Base-by-base conservation (phyloP, 2,113 vertebrate genomes). In the Dolichotis patagonum region DNA sequence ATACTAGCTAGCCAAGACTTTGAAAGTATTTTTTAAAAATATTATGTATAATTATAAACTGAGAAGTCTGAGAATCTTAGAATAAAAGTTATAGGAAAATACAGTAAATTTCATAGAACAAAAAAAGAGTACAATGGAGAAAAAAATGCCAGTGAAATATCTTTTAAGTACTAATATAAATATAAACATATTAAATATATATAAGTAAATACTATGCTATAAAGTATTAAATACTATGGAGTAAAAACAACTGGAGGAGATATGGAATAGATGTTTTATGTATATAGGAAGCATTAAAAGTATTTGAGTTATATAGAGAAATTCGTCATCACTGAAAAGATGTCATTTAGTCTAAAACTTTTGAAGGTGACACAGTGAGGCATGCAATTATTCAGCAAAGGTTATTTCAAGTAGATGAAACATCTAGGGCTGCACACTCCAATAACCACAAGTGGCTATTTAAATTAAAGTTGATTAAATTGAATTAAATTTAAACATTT, bases 401-500 rank as follows among this genome's bases (percentile, higher is more conserved):
- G 43, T 49, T 78, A 49, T 49, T 78, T 78, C 52, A 94, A 77
- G 58, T 41, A 62, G 12, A 20, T 20, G 5, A 85, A 85, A 85
- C 24, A 10, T 54, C 73, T 11, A 63, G 52, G 30, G 17, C 3
- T 46, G 1, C 32, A 85, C 22, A 80, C 2, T 41, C 19, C 5
- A 80, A 38, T 90, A 78, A 26, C 4, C 20, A 49, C 4, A 77
- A 83, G 19, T 58, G 4, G 26, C 14, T 65, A 58, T 90, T n/a
- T 73, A 65, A 85, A 91, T 92, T 62, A 62, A 65, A 85, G 26
- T 87, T 54, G 19, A 87, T 71, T 92, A 22, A 35, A 63, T 28
- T 83, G 43, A 90, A 83, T 83, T 63, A 90, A 67, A 78, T 87
- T 80, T 88, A 49, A 83, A 90, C 24, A 17, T 69, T 46, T 38